Evolutionary conservation across 2,113 vertebrate genomes (phyloP), one percentile per base, ranked within the genome.

Genomic region (Bos indicus): DNA sequence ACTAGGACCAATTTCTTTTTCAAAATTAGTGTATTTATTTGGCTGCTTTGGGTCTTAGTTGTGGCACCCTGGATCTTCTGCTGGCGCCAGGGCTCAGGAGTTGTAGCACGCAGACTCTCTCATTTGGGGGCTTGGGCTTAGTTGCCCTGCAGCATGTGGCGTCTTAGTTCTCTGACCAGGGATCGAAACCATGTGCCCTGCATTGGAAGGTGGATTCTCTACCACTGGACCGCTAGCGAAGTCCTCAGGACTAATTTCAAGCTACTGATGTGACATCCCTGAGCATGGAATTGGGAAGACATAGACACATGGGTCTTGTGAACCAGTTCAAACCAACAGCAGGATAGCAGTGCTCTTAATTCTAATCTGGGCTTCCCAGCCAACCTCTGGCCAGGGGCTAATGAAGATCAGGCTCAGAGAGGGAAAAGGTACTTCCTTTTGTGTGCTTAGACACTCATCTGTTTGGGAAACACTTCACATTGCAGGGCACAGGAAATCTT

Each of bases 291-390:
- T 59, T 60, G 60, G 82, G n/a, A 64, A 82, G 62, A 46, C 26
- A 36, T 25, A 12, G 81, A 59, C 59, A 26, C 3, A 4, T 14
- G 3, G 7, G 33, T 40, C 64, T 85, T 11, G 17, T 25, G 74
- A 46, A 71, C 23, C 43, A 7, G n/a, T 3, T 16, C 8, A 14
- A 64, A 14, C 2, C 62, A 28, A 33, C 74, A n/a, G 21, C 25
- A 14, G n/a, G 5, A 19, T 10, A 3, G 6, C 2, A 0, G 19
- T 3, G 21, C 25, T 83, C 14, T n/a, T 54, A 0, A 30, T 57
- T 46, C 36, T 5, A 40, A 36, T 6, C n/a, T 52, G 10, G 30
- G 28, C 2, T 54, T 56, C 26, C 28, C 30, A 84, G 52, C 10
- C 16, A 62, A 2, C 26, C 36, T 57, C 81, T 12, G 23, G 28